These are phyloP conservation scores for Leptopilina clavipes DNA, from an alignment of 1,140 invertebrate species.

Conservation along the genomic window DNA sequence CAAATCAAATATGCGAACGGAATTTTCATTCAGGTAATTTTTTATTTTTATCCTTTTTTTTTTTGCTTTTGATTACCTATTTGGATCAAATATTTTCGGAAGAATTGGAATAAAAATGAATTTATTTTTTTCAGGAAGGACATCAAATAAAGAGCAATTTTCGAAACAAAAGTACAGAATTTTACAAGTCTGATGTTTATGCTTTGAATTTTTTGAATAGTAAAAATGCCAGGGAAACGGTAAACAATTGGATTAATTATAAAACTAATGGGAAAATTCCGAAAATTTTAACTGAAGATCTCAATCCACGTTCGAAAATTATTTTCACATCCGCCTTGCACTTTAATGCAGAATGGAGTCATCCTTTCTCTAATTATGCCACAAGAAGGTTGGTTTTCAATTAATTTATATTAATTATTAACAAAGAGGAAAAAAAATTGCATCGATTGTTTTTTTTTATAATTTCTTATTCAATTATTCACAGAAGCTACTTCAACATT, in stretches of 20 bases:
- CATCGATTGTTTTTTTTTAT: neutral
- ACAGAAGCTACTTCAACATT: slow-evolving; percentile 71
- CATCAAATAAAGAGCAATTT: slow-evolving; percentile 77
- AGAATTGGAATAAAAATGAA: no score
- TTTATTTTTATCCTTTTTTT: no score
- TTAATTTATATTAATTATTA: neutral
- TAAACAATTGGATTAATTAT: slow-evolving; percentile 82
- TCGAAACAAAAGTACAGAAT: slow-evolving; percentile 68
- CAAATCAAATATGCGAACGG: slow-evolving; percentile 75
- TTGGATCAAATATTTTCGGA: no score
- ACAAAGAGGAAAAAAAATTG: slow-evolving; percentile 20
- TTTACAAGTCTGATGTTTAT: slow-evolving; percentile 77
- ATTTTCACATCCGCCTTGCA: slow-evolving; percentile 85
- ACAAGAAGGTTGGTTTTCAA: slow-evolving; percentile 77
- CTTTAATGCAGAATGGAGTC: slow-evolving; percentile 85
- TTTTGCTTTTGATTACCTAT: no score
- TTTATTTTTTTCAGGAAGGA: slow-evolving; percentile 68
- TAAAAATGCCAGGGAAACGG: slow-evolving; percentile 67
- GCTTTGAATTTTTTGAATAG: slow-evolving; percentile 77
- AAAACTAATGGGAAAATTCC: slow-evolving; percentile 81
- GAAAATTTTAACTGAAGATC: slow-evolving; percentile 75
- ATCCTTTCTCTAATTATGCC: slow-evolving; percentile 76
- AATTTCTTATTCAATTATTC: slow-evolving; percentile 28
- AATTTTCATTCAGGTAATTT: slow-evolving; percentile 74
- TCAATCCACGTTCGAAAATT: slow-evolving; percentile 75